Evolutionary conservation across 2,113 vertebrate species (phyloP), one percentile per base, ranked within the genome.

Genomic region (Entomyzon cyanotis): DNA sequence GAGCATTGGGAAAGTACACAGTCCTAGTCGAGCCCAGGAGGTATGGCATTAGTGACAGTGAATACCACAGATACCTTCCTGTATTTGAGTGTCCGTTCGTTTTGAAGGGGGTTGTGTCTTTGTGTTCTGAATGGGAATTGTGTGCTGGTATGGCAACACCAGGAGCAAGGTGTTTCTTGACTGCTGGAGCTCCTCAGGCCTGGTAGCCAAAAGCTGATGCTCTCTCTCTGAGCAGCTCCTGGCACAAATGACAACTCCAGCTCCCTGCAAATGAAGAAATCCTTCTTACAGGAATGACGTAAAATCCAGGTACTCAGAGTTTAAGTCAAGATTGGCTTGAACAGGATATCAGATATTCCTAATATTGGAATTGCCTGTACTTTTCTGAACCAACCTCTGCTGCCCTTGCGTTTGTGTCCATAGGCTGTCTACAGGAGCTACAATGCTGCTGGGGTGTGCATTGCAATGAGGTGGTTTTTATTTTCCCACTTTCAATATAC

Each of bases 171-270:
- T 96, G 90, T 92, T 73, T 93, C 79, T 96, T 70, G 93, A 84
- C 87, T 89, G 80, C 20, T 75, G 86, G 77, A 95, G 77, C 60
- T 93, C 71, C 94, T 97, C 97, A 98, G 95, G 98, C 98, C 90
- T 98, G 98, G 93, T 97, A 98, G 88, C 98, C 97, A 74, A 98
- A 99, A 91, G 98, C 98, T n/a, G 99, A 99, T 67, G 99, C 99
- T 96, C 99, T 99, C 97, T 99, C 99, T 97, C 99, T 99, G 96
- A 99, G 98, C 90, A 99, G 97, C 95, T 99, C 98, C 97, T 99
- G 98, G 98, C 99, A 99, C 96, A 99, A 97, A 92, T 99, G 99
- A 97, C 99, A 99, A 96, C 99, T 99, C 99, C 99, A 99, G 97
- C 99, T 99, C 93, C 99, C 99, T 99, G 93, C 20, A 97, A 96